phyloP scores from a whole-genome alignment of 2,113 vertebrate species.

The Nettapus auritus region DNA sequence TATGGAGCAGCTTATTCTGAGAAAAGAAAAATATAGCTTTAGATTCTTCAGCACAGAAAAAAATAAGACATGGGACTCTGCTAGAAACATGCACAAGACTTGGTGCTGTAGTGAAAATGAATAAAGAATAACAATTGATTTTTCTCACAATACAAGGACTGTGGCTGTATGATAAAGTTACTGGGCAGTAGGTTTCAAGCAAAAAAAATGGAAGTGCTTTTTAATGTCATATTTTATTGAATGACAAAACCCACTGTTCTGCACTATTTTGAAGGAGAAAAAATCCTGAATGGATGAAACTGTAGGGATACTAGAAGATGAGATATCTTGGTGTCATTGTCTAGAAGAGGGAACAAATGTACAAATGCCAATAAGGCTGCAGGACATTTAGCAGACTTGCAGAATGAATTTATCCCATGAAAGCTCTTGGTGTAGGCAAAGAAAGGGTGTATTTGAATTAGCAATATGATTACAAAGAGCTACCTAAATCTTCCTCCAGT shows the following conservation, averaged over 20 bases:
- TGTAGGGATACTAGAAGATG: not conserved
- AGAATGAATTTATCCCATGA: not conserved
- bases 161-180: not conserved
- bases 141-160: not conserved
- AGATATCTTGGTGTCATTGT: not conserved
- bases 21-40: not conserved
- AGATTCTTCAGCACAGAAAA: not conserved
- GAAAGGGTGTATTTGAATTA: not conserved
- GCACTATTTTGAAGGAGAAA: not conserved
- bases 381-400: not conserved
- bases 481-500: not conserved
- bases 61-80: not conserved
- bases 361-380: not conserved
- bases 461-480: not conserved
- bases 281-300: not conserved
- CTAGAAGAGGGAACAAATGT: not conserved
- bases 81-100: not conserved
- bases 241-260: not conserved
- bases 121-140: not conserved
- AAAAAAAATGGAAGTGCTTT: not conserved
- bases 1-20: not conserved
- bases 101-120: not conserved
- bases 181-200: not conserved
- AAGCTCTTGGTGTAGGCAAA: not conserved
- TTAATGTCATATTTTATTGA: not conserved